These are phyloP conservation scores for Misgurnus anguillicaudatus DNA, from an alignment of 2,113 vertebrate species.

Conservation along the genomic window DNA sequence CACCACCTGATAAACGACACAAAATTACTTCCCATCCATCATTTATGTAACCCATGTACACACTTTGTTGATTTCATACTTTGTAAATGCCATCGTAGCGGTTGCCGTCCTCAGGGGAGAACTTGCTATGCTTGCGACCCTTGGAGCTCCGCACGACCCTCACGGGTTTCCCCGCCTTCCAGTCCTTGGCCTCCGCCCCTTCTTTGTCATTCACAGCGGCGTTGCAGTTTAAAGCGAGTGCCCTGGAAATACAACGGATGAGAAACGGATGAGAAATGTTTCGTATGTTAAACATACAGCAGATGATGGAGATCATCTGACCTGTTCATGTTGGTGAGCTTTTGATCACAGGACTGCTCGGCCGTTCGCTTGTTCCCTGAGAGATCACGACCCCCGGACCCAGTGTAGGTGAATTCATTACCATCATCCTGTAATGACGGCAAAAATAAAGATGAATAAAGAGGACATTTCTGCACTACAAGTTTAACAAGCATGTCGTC, in stretches of 20 bases:
- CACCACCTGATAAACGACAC: slow-evolving; percentile 75
- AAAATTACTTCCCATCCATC: not conserved
- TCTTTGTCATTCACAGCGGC: slow-evolving; percentile 86
- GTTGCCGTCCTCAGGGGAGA: slow-evolving; percentile 88
- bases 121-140: slow-evolving; percentile 94
- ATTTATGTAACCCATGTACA: not conserved
- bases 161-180: slow-evolving; percentile 91
- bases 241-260: slow-evolving; percentile 69
- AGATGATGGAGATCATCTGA: slow-evolving; percentile 55
- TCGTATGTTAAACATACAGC: too few species aligned
- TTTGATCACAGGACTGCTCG: slow-evolving; percentile 96
- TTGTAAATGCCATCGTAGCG: slow-evolving; percentile 97
- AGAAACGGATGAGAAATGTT: not conserved
- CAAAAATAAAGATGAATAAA: not conserved
- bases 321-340: slow-evolving; percentile 98
- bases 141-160: slow-evolving; percentile 91
- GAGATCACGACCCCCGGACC: slow-evolving; percentile 92
- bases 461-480: not conserved
- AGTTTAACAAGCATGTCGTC: too few species aligned
- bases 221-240: slow-evolving; percentile 92
- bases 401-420: slow-evolving; percentile 95
- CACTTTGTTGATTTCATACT: slow-evolving; percentile 64
- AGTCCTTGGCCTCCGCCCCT: slow-evolving; percentile 89
- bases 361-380: slow-evolving; percentile 97
- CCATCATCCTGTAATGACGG: slow-evolving; percentile 84